Evolutionary conservation across 2,113 vertebrate genomes (phyloP).

Genomic region (Callorhinus ursinus): DNA sequence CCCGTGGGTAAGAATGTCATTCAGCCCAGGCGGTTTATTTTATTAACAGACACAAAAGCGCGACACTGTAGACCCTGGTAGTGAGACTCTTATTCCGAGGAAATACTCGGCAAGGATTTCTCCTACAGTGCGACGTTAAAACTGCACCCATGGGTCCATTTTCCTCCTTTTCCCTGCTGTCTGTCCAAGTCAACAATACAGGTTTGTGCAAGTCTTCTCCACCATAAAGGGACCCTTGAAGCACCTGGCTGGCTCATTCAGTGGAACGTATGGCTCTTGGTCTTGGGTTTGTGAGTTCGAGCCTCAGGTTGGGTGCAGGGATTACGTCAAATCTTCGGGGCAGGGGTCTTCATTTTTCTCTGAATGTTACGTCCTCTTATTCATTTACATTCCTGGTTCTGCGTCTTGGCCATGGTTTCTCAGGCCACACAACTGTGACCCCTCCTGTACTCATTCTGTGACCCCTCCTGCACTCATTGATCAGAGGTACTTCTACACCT

Average conservation of each 20-base stretch:
- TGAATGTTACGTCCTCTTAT: neutral
- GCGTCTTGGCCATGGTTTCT: neutral
- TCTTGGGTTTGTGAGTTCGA: neutral
- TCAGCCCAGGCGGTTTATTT: rapidly evolving
- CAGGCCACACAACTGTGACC: neutral
- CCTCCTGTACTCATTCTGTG: neutral
- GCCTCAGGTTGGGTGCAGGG: neutral
- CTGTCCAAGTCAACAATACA: neutral
- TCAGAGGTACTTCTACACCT: neutral
- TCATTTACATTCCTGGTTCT: constrained; percentile 19
- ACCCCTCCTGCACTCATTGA: neutral
- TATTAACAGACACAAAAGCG: neutral
- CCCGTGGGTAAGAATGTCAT: constrained; percentile 91
- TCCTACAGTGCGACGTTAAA: neutral
- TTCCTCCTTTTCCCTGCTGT: neutral
- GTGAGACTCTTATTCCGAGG: neutral
- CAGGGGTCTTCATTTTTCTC: neutral
- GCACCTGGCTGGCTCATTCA: neutral
- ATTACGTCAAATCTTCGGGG: neutral
- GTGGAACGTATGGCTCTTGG: neutral
- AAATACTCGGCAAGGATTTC: neutral
- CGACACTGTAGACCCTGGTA: neutral
- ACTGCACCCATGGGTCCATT: neutral
- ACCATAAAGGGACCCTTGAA: neutral
- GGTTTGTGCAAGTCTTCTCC: neutral